Percentiles rank a stretch among this genome's conserved stretches.
Conservation (phyloP, 2,888 invertebrate genomes). For the Cenopis cana region DNA sequence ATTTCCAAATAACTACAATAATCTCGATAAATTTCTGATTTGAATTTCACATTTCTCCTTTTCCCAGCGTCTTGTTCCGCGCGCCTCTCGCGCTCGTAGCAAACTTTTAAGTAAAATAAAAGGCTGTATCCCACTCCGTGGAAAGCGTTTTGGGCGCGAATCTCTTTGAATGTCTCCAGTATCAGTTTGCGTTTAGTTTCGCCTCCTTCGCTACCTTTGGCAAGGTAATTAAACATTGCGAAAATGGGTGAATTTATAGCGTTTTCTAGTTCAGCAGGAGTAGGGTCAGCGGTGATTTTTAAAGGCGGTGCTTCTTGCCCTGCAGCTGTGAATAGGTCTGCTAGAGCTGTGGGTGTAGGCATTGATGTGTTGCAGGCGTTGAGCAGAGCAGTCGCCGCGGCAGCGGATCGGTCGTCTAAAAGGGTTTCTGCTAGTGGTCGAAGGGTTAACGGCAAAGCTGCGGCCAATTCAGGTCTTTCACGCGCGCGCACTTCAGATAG, state of each 20-base stretch:
- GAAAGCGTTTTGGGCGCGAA: slow-evolving; percentile 87
- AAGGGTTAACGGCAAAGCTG: slow-evolving; percentile 75
- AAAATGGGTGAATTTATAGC: slow-evolving; percentile 93
- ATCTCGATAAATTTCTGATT: slow-evolving; percentile 94
- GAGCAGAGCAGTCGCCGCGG: slow-evolving; percentile 71
- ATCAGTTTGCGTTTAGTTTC: slow-evolving; percentile 92
- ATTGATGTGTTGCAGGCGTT: slow-evolving; percentile 71
- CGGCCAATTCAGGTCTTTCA: slow-evolving; percentile 85
- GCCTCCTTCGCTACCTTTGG: slow-evolving; percentile 85
- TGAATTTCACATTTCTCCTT: slow-evolving; percentile 88
- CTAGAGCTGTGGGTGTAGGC: slow-evolving; percentile 74
- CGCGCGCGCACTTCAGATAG: slow-evolving; percentile 90
- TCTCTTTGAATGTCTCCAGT: slow-evolving; percentile 91
- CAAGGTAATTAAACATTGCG: slow-evolving; percentile 93
- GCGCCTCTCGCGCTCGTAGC: slow-evolving; percentile 83
- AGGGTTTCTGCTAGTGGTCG: slow-evolving; percentile 78
- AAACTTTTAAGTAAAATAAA: slow-evolving; percentile 94
- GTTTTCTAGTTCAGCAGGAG: slow-evolving; percentile 85
- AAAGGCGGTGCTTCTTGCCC: slow-evolving; percentile 82
- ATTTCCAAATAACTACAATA: slow-evolving; percentile 93
- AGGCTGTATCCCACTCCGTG: slow-evolving; percentile 93
- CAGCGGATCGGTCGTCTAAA: slow-evolving; percentile 73
- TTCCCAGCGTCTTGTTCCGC: slow-evolving; percentile 79
- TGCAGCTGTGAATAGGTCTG: slow-evolving; percentile 77
- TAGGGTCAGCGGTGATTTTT: slow-evolving; percentile 78